Evolutionary conservation across 2,888 invertebrate genomes (phyloP), one percentile per base, ranked within the genome.

Genomic region (Polyploca ridens): DNA sequence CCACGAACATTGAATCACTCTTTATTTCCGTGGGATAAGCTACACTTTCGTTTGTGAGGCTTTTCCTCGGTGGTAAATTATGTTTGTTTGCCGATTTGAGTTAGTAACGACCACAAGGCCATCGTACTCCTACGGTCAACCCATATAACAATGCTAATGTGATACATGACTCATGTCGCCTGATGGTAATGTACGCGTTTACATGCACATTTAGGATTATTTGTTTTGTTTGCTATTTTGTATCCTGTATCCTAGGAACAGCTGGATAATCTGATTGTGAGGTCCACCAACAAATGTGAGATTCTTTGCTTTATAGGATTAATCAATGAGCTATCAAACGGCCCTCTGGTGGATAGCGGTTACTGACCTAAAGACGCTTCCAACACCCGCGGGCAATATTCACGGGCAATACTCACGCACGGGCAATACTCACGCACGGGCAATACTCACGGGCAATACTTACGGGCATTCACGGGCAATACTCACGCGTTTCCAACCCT

Each of bases 111-210:
- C 67, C 62, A 76, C 90, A 90, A 91, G 91, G 91, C 81, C 85
- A 70, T 70, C 90, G 74, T 73, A 90, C 85, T 86, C 91, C 90
- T 85, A 91, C 91, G 73, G 80, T 71, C 70, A 72, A 71, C 27
- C 87, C 88, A 88, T 85, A 87, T 80, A 77, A 78, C 73, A 79
- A 87, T 87, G 87, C 75, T 83, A 86, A 81, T 83, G 41, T 62
- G 63, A 61, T 69, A 14, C n/a, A 61, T 83, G 85, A 86, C 65
- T 87, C 86, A 86, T 66, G 41, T 38, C 64, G 68, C 72, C 65
- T 76, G 68, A 73, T 76, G 78, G 68, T 77, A 80, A 82, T 67
- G 63, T 68, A 66, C 67, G 63, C 66, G 67, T 71, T 69, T 63
- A 63, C 62, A 64, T 19, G 8, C 10, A 54, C 7, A 54, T 54